Base-by-base conservation (phyloP, 2,888 invertebrate species). In the Apoda limacodes region DNA sequence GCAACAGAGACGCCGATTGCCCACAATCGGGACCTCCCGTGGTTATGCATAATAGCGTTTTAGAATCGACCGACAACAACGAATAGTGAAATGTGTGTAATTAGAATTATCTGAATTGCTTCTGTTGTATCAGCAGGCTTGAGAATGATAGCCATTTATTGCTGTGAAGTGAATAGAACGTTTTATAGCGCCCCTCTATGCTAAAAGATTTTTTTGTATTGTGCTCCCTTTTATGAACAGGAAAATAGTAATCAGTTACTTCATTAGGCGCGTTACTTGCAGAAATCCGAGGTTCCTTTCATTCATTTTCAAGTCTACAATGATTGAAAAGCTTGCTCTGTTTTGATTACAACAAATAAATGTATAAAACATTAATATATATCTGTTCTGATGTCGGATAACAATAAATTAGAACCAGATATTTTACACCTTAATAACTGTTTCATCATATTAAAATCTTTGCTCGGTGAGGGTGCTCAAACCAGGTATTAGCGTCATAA, bases 91-190 rank as follows among this genome's bases (percentile, higher is more conserved):
- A 66, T 74, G 74, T 80, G 68, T 78, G 74, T 78, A 78, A 78
- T 78, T 69, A 78, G 72, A 76, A 76, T 78, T 78, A 76, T 74
- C 74, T 66, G 59, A 60, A 65, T 67, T 68, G 80, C 80, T 80
- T 66, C 78, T 66, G 78, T 75, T 67, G 63, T 66, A 66, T 61
- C 70, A 57, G 63, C 60, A 69, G 67, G 62, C 64, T 55, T 58
- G 60, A 52, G 52, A 55, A 52, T 57, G 61, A 65, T 60, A 61
- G 61, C 50, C 53, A 56, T 37, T 39, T 33, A 68, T 64, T 66
- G 70, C 70, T 63, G 52, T 52, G 51, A 52, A 51, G 55, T 74
- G 69, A 75, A 74, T 68, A 68, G 70, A 64, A 60, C 64, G 69
- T 69, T 69, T 62, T 58, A 52, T 48, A 52, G 59, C 61, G 58